A percentile compares a stretch with the other conserved stretches of the same genome.
phyloP scores from a whole-genome alignment of 2,113 vertebrate genomes.

The Amphiprion percula region DNA sequence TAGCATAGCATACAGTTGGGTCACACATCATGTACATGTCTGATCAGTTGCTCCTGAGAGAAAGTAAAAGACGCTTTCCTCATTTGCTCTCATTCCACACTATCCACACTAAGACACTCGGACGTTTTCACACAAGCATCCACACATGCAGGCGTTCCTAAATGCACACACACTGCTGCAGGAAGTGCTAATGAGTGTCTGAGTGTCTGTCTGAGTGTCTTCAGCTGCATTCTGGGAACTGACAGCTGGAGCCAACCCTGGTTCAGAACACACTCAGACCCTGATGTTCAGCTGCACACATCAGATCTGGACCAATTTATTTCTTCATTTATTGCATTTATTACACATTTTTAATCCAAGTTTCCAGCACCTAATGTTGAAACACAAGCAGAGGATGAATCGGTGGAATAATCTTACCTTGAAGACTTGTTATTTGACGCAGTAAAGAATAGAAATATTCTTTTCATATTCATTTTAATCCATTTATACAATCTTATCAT shows the following conservation, averaged over 20 bases:
- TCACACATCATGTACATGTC: neutral
- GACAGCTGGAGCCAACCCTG: neutral
- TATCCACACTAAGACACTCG: neutral
- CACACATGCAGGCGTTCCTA: neutral
- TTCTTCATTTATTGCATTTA: neutral
- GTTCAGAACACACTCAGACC: neutral
- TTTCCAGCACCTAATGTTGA: neutral
- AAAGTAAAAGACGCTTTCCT: neutral
- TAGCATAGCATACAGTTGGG: constrained; percentile 1
- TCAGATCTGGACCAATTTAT: no score
- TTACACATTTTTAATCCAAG: neutral
- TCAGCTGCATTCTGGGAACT: neutral
- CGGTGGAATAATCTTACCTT: no score
- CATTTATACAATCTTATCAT: no score
- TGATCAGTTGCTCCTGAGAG: neutral
- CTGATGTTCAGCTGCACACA: no score
- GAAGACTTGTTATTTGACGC: no score
- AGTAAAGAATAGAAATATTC: no score
- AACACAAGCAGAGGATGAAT: neutral
- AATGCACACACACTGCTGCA: constrained; percentile 21
- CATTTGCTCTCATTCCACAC: constrained; percentile 17
- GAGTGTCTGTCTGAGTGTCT: no score
- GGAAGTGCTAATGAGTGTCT: constrained; percentile 37
- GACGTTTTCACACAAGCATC: constrained; percentile 9
- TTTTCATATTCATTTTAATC: no score